phyloP scores from a whole-genome alignment of 2,113 vertebrate species.

The Oreochromis spilurus region DNA sequence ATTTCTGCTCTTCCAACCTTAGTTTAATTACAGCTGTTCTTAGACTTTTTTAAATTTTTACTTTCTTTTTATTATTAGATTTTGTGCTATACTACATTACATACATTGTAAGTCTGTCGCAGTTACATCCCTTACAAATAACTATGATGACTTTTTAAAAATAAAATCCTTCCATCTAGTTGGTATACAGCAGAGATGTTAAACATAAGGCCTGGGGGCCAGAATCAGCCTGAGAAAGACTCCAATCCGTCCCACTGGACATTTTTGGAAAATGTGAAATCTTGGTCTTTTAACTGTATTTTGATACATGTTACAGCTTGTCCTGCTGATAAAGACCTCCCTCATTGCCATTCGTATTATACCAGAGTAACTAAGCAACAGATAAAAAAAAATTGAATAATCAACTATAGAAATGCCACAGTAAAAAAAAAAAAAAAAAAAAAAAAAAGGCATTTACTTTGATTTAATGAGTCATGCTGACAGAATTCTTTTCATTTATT shows the following conservation, averaged over 20 bases:
- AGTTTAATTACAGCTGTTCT: fast-evolving
- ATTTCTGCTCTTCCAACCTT: background rate
- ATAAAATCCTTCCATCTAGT: background rate
- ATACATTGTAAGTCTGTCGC: background rate
- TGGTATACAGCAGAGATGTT: background rate
- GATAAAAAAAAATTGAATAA: too few species aligned
- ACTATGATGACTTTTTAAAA: background rate
- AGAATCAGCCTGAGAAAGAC: background rate
- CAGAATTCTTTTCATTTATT: background rate
- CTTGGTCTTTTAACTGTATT: background rate
- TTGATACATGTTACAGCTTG: background rate
- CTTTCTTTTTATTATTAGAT: background rate
- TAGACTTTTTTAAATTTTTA: background rate
- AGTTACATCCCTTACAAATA: background rate
- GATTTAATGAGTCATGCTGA: too few species aligned
- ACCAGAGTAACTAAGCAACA: background rate
- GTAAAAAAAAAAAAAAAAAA: too few species aligned
- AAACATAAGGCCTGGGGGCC: background rate
- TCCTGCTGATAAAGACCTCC: background rate
- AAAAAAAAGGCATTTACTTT: too few species aligned
- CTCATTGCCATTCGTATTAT: background rate
- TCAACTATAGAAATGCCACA: too few species aligned
- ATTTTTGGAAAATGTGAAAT: background rate
- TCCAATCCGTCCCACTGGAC: background rate
- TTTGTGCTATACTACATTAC: background rate